phyloP scores from a whole-genome alignment of 2,113 vertebrate genomes.

The Saccopteryx bilineata region DNA sequence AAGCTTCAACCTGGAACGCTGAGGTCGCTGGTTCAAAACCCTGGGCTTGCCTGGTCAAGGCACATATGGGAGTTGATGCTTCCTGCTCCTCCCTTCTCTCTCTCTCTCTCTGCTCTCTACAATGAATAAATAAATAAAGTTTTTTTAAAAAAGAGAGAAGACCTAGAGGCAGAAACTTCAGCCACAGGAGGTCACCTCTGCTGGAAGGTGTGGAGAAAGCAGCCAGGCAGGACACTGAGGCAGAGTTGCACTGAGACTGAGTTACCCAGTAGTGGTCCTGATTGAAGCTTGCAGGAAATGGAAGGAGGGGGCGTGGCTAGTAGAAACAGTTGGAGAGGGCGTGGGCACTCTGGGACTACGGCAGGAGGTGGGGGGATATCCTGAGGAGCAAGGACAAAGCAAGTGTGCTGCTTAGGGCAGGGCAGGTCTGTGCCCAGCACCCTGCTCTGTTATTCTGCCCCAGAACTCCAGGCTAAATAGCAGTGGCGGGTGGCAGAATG shows the following conservation, averaged over 20 bases:
- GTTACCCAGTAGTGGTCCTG: not conserved
- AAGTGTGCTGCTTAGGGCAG: not conserved
- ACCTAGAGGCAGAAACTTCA: not conserved
- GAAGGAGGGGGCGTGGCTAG: not conserved
- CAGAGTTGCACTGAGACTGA: not conserved
- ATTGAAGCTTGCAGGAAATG: not conserved
- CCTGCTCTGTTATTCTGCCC: no score
- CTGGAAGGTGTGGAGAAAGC: not conserved
- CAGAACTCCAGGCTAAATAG: not conserved
- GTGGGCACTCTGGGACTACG: not conserved
- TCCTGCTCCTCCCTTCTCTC: no score
- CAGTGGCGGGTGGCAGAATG: conserved; percentile 78
- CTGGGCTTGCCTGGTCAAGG: no score
- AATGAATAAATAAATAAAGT: no score
- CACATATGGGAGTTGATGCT: no score
- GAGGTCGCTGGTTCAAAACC: no score
- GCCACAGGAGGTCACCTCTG: not conserved
- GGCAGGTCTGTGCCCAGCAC: not conserved
- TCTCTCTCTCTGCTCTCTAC: no score
- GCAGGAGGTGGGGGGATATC: not conserved
- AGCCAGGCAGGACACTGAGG: not conserved
- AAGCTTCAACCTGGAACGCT: no score
- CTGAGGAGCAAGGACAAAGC: not conserved
- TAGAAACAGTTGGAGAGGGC: not conserved
- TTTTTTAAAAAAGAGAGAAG: no score